phyloP scores from a whole-genome alignment of 2,113 vertebrate species.

The Ciconia stormi region DNA sequence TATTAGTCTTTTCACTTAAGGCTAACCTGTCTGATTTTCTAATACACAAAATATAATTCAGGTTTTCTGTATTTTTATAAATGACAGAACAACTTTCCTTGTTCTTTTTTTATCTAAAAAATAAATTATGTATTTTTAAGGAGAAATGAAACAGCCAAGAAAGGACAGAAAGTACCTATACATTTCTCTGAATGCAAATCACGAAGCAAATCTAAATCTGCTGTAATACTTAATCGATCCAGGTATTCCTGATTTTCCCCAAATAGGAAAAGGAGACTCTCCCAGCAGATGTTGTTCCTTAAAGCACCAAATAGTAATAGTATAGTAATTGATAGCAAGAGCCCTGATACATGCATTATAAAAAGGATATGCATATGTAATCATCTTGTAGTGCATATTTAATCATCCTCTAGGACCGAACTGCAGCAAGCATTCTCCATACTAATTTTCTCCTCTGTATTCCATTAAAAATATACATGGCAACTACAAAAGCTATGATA shows the following conservation, averaged over 20 bases:
- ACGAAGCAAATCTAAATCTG: neutral
- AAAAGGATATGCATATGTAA: constrained; percentile 39
- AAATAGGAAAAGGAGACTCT: neutral
- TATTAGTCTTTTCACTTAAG: neutral
- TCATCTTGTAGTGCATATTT: constrained; percentile 17
- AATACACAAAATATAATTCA: neutral
- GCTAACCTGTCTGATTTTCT: neutral
- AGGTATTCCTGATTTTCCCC: neutral
- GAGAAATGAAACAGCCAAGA: neutral
- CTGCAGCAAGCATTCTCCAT: neutral
- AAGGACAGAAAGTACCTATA: neutral
- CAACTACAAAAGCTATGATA: neutral
- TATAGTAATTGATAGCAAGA: neutral
- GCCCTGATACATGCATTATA: neutral
- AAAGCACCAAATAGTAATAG: neutral
- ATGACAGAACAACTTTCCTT: too few relatives aligned
- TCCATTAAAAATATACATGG: neutral
- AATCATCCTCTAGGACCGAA: neutral
- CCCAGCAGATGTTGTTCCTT: neutral
- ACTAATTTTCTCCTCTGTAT: neutral
- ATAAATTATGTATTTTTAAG: neutral
- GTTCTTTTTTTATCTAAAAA: neutral
- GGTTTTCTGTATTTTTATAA: neutral
- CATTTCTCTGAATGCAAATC: neutral
- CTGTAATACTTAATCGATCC: neutral